phyloP scores from a whole-genome alignment of 2,888 invertebrate species.

The Serripes groenlandicus region DNA sequence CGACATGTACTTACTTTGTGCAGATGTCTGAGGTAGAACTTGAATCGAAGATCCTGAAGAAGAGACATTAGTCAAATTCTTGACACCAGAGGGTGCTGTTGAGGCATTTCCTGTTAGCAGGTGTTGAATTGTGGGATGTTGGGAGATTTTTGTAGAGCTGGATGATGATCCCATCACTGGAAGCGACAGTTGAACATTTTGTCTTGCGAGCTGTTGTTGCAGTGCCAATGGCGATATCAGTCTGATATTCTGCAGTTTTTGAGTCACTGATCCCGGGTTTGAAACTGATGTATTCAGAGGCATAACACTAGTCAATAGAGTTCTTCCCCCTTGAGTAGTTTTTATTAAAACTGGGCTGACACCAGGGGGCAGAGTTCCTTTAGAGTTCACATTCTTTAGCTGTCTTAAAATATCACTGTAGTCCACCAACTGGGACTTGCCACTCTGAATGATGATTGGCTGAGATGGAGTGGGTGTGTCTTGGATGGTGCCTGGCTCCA shows the following conservation, averaged over 20 bases:
- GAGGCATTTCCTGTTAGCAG: constrained; percentile 39
- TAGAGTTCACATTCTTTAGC: constrained; percentile 46
- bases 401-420: constrained; percentile 63
- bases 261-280: constrained; percentile 4
- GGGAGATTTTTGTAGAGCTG: constrained; percentile 14
- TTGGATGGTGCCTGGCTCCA: constrained; percentile 23
- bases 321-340: constrained; percentile 65
- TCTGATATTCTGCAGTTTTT: constrained; percentile 13
- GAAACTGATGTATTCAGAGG: constrained; percentile 35
- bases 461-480: constrained; percentile 29
- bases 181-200: not conserved
- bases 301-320: constrained; percentile 64
- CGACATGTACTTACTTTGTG: constrained; percentile 26
- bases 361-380: constrained; percentile 19
- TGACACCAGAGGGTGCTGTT: constrained; percentile 16
- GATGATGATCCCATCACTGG: not conserved
- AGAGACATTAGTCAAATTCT: not conserved
- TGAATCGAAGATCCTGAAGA: not conserved
- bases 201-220: constrained; percentile 11
- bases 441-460: constrained; percentile 61
- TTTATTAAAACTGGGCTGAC: constrained; percentile 68
- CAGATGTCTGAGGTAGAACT: constrained; percentile 21
- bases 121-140: constrained; percentile 66
- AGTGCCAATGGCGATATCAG: constrained; percentile 28
- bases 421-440: constrained; percentile 59